Percentiles rank a stretch among this genome's conserved stretches.
Conservation (phyloP, 1,140 invertebrate genomes). For the Drosophila varians region DNA sequence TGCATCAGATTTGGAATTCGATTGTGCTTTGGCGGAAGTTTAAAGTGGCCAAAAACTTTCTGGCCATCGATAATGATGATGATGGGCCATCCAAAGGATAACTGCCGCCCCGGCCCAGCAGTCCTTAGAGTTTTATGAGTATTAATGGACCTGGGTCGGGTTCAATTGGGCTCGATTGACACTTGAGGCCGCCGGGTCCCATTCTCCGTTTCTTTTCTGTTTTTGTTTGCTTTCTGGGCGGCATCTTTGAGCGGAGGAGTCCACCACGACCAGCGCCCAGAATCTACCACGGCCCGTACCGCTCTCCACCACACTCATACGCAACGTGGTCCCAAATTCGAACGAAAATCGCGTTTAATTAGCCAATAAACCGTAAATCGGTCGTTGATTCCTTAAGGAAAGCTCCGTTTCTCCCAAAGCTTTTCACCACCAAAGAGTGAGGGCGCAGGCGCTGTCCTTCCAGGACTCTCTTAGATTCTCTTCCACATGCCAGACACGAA, state of each 20-base stretch:
- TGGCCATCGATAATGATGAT: neutral
- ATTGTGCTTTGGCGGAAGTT: constrained; percentile 9
- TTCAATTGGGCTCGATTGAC: constrained; percentile 1
- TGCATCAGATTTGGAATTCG: constrained; percentile 1
- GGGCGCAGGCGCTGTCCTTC: constrained; percentile 43
- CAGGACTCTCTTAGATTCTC: constrained; percentile 22
- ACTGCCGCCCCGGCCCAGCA: neutral
- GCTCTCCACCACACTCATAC: neutral
- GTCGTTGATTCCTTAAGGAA: neutral
- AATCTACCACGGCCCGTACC: neutral
- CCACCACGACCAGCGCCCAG: neutral
- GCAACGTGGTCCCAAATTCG: neutral
- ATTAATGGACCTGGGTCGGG: constrained; percentile 6
- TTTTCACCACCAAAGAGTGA: constrained; percentile 24
- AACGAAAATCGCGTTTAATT: constrained; percentile 61
- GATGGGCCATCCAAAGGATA: neutral
- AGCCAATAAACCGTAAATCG: constrained; percentile 58
- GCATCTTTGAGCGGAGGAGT: neutral
- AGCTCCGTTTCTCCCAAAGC: constrained; percentile 13
- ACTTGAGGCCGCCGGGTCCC: neutral
- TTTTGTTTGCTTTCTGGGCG: neutral
- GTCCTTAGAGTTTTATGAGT: neutral
- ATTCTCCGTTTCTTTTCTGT: neutral
- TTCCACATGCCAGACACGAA: neutral
- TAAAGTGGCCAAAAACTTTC: constrained; percentile 14